These are phyloP conservation scores for Eupithecia tripunctaria DNA, from an alignment of 2,888 invertebrate species.

Conservation along the genomic window DNA sequence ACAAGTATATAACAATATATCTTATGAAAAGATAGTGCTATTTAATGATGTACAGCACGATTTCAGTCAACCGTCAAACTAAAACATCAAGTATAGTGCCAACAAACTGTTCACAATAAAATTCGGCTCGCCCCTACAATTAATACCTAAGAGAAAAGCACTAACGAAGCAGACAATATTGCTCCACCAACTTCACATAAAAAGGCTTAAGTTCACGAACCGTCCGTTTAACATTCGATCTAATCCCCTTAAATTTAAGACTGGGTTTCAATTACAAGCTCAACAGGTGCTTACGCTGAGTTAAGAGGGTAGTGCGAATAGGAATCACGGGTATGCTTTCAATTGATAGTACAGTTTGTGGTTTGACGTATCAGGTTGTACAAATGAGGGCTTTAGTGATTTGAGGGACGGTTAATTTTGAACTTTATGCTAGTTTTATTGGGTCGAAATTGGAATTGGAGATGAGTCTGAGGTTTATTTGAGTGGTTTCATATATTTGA, in stretches of 20 bases:
- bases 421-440: conserved; percentile 16
- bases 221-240: conserved; percentile 42
- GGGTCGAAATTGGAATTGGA: conserved; percentile 4
- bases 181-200: conserved; percentile 46
- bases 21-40: no score
- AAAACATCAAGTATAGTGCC: neutral
- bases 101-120: conserved; percentile 33
- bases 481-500: neutral
- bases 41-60: no score
- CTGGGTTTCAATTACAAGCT: conserved; percentile 38
- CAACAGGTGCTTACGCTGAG: conserved; percentile 50
- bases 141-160: conserved; percentile 57
- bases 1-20: no score
- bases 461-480: neutral
- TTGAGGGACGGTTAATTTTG: conserved; percentile 23
- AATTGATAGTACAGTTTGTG: conserved; percentile 71
- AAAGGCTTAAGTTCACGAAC: conserved; percentile 44
- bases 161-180: conserved; percentile 67
- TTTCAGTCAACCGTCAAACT: neutral
- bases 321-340: conserved; percentile 71
- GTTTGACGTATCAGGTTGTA: conserved; percentile 59
- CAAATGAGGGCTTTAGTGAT: conserved; percentile 34
- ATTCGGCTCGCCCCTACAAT: conserved; percentile 46
- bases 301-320: conserved; percentile 47
- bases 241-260: conserved; percentile 29